Evolutionary conservation across 1,140 invertebrate genomes (phyloP).

Genomic region (Lasioglossum albipes): DNA sequence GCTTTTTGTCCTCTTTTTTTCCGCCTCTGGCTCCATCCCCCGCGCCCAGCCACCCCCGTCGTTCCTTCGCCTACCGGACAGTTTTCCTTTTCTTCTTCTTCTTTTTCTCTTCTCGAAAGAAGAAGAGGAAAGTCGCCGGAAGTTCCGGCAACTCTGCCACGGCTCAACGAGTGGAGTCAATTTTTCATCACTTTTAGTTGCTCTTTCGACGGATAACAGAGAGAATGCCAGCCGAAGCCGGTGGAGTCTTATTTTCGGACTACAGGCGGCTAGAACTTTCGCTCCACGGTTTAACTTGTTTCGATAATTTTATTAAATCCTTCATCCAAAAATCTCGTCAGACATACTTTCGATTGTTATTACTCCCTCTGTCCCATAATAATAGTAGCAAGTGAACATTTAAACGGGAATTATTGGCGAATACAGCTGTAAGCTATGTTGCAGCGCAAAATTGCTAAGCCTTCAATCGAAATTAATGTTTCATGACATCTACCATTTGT

Average conservation of each 20-base stretch:
- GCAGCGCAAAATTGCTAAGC: too few species aligned
- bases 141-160: constrained; percentile 67
- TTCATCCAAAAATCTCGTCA: background rate
- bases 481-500: too few species aligned
- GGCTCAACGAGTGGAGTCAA: constrained; percentile 69
- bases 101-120: constrained; percentile 56
- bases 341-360: too few species aligned
- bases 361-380: too few species aligned
- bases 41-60: background rate
- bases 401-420: too few species aligned
- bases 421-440: too few species aligned
- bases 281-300: background rate
- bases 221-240: constrained; percentile 45
- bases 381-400: too few species aligned
- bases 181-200: constrained; percentile 73
- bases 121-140: constrained; percentile 64
- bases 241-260: constrained; percentile 25
- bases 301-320: background rate
- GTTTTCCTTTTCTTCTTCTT: constrained; percentile 21
- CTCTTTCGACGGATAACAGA: constrained; percentile 65
- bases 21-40: background rate
- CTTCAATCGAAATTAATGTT: too few species aligned
- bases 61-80: background rate
- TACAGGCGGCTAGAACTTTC: constrained; percentile 5
- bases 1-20: constrained; percentile 56